Conservation (phyloP, 2,797 vertebrate species). For the Sciurus carolinensis region DNA sequence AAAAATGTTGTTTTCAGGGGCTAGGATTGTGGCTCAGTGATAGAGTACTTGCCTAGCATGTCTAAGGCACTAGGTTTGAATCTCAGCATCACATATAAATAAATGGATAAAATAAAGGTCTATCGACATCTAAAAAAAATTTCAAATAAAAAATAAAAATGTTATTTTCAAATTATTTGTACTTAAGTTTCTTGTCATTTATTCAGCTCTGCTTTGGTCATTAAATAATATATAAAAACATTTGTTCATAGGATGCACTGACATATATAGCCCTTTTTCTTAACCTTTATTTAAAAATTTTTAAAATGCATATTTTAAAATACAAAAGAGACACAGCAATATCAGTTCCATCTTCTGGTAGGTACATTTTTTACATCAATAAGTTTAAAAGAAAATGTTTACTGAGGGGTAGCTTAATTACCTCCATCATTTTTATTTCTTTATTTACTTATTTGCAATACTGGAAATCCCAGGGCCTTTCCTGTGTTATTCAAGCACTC, state of each 20-base stretch:
- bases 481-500: background rate
- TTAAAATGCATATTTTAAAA: constrained; percentile 52
- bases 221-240: constrained; percentile 6
- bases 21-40: too few relatives aligned
- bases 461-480: background rate
- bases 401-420: constrained; percentile 16
- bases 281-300: background rate
- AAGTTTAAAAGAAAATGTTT: constrained; percentile 39
- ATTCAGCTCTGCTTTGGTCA: constrained; percentile 9
- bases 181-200: background rate
- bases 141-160: too few relatives aligned
- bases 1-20: background rate
- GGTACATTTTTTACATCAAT: constrained; percentile 34
- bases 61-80: too few relatives aligned
- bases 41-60: too few relatives aligned
- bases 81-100: too few relatives aligned
- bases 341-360: constrained; percentile 18
- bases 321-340: constrained; percentile 32
- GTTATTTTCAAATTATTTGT: constrained; percentile 63
- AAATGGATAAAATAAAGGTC: too few relatives aligned
- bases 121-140: too few relatives aligned
- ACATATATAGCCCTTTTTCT: background rate
- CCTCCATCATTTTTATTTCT: background rate
- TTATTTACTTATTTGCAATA: background rate
- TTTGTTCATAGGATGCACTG: constrained; percentile 24